These are phyloP conservation scores for Phania funesta DNA, from an alignment of 2,888 invertebrate species.

Conservation along the genomic window DNA sequence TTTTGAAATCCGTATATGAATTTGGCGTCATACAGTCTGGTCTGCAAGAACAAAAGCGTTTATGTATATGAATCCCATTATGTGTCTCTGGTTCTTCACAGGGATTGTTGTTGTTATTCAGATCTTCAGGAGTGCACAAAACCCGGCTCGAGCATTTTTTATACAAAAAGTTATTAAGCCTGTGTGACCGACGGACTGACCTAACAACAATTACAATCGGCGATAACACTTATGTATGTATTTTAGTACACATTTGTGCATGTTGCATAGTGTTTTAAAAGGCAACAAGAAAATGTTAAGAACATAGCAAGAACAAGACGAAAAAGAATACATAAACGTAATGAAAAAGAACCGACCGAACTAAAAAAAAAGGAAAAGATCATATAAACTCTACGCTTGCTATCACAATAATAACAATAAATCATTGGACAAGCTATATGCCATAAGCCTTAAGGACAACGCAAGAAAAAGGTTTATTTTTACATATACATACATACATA, in stretches of 20 bases:
- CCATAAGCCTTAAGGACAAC: slow-evolving; percentile 61
- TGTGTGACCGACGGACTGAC: slow-evolving; percentile 34
- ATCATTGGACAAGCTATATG: slow-evolving; percentile 64
- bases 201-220: slow-evolving; percentile 54
- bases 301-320: background rate
- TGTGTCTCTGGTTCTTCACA: slow-evolving; percentile 35
- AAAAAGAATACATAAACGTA: background rate
- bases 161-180: background rate
- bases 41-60: slow-evolving; percentile 46
- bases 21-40: slow-evolving; percentile 78
- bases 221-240: background rate
- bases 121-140: slow-evolving; percentile 14
- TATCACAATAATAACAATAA: slow-evolving; percentile 64
- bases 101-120: slow-evolving; percentile 17
- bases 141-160: slow-evolving; percentile 1
- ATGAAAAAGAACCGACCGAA: slow-evolving; percentile 39
- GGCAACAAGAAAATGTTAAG: slow-evolving; percentile 25
- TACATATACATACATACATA: background rate
- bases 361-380: slow-evolving; percentile 17
- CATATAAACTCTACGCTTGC: slow-evolving; percentile 65
- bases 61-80: slow-evolving; percentile 54
- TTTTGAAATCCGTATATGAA: slow-evolving; percentile 18
- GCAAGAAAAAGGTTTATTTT: slow-evolving; percentile 32
- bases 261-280: slow-evolving; percentile 10
- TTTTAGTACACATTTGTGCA: background rate